Base-by-base conservation (phyloP, 2,113 vertebrate species). In the Synchiropus splendidus region DNA sequence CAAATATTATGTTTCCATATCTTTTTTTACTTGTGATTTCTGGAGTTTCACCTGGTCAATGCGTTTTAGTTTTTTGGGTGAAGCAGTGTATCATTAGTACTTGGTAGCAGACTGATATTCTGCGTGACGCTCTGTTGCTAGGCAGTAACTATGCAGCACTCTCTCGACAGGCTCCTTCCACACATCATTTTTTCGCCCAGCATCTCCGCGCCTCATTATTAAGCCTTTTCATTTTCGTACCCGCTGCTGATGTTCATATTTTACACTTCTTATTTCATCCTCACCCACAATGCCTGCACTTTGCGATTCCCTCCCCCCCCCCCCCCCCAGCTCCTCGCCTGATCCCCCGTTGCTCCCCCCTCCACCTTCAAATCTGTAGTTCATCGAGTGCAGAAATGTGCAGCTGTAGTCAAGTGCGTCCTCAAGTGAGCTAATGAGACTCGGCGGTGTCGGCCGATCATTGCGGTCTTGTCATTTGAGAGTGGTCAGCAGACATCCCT, bases 61-160 rank as follows among this genome's bases (percentile, higher is more conserved):
- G n/a, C n/a, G n/a, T n/a, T n/a, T n/a, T n/a, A n/a, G n/a, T n/a
- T n/a, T n/a, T n/a, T n/a, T 54, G 2, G 1, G 16, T 44, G 58
- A n/a, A n/a, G n/a, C n/a, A n/a, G n/a, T n/a, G n/a, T n/a, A n/a
- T n/a, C 49, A 6, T 58, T 60, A 40, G 60, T 75, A 79, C 61
- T 61, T 69, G 42, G 58, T 65, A 42, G 36, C n/a, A 58, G 52
- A 60, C 61, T 47, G 65, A 78, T 73, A 66, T 61, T 61, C 58
- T n/a, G 48, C 46, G 9, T 14, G 47, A 70, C 49, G 61, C 49
- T 67, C 70, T 84, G 82, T 84, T 84, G 80, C 82, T 77, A 78
- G 80, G 82, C 80, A 83, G 80, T 81, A 83, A 77, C 78, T 70
- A 75, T 83, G 82, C 82, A 75, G 72, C 72, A 77, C 42, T 56